These are phyloP conservation scores for Holotrichia oblita DNA, from an alignment of 1,140 invertebrate genomes.

Conservation along the genomic window DNA sequence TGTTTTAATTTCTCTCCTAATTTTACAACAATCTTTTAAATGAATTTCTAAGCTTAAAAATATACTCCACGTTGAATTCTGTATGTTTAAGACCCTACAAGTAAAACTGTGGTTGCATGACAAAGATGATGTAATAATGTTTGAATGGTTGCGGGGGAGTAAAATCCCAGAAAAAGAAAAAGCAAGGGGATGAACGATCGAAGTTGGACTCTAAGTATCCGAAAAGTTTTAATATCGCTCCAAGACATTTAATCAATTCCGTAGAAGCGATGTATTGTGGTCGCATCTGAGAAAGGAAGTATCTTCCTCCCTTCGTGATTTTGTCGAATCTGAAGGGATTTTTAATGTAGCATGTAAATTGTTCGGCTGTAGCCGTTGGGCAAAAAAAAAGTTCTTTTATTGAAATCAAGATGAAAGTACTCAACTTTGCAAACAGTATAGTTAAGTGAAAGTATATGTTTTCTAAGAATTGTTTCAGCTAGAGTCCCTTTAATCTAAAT, in stretches of 20 bases:
- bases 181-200: neutral
- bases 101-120: neutral
- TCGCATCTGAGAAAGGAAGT: neutral
- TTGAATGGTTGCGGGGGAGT: neutral
- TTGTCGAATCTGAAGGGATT: neutral
- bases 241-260: conserved; percentile 17
- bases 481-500: no score
- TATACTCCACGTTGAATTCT: no score
- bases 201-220: conserved; percentile 20
- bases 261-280: neutral
- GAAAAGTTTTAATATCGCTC: conserved; percentile 33
- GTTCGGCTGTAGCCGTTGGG: neutral
- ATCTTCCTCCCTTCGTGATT: neutral
- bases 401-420: conserved; percentile 1
- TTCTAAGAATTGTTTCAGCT: no score
- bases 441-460: no score
- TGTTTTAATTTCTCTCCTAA: no score
- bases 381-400: neutral
- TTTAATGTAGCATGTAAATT: neutral
- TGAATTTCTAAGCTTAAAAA: no score
- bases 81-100: neutral
- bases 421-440: no score
- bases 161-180: conserved; percentile 9
- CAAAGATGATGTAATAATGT: neutral
- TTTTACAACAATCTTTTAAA: no score